Percentiles rank a stretch among this genome's conserved stretches.
phyloP scores from a whole-genome alignment of 2,888 invertebrate genomes.

The Mongoloraphidia duomilia region DNA sequence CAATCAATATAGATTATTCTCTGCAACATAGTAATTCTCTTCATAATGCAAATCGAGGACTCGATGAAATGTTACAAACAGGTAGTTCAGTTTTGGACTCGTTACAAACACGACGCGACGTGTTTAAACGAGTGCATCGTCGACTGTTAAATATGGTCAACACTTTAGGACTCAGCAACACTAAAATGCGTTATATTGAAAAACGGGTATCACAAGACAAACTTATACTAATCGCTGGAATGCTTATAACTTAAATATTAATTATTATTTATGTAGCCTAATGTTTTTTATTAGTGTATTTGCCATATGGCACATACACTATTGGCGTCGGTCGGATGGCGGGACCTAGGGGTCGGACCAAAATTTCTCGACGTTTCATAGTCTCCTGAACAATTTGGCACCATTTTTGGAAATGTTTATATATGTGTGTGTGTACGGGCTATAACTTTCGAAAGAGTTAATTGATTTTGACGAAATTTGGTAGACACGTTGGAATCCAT shows the following conservation, averaged over 20 bases:
- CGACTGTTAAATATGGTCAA: constrained; percentile 81
- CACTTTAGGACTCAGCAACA: constrained; percentile 83
- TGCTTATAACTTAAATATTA: constrained; percentile 66
- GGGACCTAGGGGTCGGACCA: no score
- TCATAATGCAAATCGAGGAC: constrained; percentile 62
- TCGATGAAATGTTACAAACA: constrained; percentile 77
- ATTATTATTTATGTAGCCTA: constrained; percentile 54
- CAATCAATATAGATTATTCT: constrained; percentile 75
- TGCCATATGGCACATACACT: no score
- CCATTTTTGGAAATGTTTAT: no score
- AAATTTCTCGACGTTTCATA: no score
- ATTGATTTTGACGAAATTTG: no score
- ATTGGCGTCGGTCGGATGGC: no score
- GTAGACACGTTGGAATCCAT: no score
- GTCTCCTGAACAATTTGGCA: no score
- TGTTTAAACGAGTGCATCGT: constrained; percentile 74
- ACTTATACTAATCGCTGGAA: constrained; percentile 73
- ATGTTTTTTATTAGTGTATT: no score
- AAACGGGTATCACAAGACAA: constrained; percentile 77
- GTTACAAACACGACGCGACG: constrained; percentile 66
- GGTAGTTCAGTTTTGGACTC: constrained; percentile 63
- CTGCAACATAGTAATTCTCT: constrained; percentile 68
- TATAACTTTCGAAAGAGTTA: no score
- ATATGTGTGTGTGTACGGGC: no score
- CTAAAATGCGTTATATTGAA: constrained; percentile 89